Base-by-base conservation (phyloP, 2,888 invertebrate genomes). In the Adelphocoris suturalis region DNA sequence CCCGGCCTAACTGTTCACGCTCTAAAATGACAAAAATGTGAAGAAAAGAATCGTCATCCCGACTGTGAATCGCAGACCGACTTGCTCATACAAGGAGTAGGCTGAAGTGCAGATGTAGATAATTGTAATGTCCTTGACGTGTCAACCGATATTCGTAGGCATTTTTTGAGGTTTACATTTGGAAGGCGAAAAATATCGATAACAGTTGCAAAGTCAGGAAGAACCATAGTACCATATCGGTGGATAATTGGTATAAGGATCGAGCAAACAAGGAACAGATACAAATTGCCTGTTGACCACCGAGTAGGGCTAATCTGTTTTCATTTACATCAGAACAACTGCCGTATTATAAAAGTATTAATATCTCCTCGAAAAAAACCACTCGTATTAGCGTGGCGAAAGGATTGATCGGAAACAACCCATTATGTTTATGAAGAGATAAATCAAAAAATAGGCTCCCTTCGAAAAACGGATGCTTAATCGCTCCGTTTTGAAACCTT, bases 401-500 rank as follows among this genome's bases (percentile, higher is more conserved):
- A 68, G 61, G 48, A 47, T 68, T 55, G 82, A 89, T 89, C 84
- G 84, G 86, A 68, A 75, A 86, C 86, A 86, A 68, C 76, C 90
- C 88, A 85, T 88, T 90, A 89, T 68, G 78, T 76, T 91, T 91
- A 91, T 91, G 91, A 91, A 91, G 91, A 91, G 90, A 91, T 91
- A 91, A 91, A 91, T 91, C 91, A 84, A 78, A 14, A 19, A 46
- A 68, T 90, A 90, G 89, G 23, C 0, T 19, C 68, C 68, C 23
- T 19, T 23, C 23, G 23, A 68, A 23, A 68, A 23, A 27, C 68
- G 23, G 68, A 23, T 19, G 68, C 48, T 89, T 91, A 91, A 91
- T 91, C 86, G 91, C 89, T 90, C 91, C 89, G 90, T 91, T 91
- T 90, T 91, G 68, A 23, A 68, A 68, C 68, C 68, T 68, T 68